A percentile compares a stretch with the other conserved stretches of the same genome.
These are phyloP conservation scores for Phylloscopus collybita DNA, from an alignment of 2,797 vertebrate genomes.

Conservation along the genomic window DNA sequence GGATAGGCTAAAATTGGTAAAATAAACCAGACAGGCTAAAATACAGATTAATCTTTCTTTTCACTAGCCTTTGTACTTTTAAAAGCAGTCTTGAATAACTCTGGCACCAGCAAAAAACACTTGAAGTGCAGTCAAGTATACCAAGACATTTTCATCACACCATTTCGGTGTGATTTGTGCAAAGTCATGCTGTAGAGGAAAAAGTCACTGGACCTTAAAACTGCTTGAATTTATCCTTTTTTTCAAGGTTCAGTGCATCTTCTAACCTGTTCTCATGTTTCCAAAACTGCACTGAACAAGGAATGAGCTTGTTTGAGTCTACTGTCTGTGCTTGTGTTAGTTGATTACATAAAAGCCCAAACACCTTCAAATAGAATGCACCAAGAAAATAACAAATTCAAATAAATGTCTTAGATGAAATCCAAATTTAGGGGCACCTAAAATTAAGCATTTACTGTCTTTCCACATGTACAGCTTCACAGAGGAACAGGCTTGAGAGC, in stretches of 20 bases:
- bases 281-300: neutral
- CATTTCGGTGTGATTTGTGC: neutral
- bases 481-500: neutral
- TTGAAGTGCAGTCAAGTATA: neutral
- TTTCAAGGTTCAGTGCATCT: constrained; percentile 35
- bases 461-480: neutral
- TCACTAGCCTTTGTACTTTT: neutral
- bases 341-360: neutral
- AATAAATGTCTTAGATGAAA: neutral
- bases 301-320: neutral
- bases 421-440: neutral
- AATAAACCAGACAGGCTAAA: neutral
- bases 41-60: neutral
- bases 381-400: neutral
- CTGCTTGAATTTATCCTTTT: constrained; percentile 27
- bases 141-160: neutral
- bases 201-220: constrained; percentile 45
- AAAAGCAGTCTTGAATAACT: neutral
- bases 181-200: constrained; percentile 34
- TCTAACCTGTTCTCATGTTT: constrained; percentile 22
- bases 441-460: neutral
- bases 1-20: neutral
- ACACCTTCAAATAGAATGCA: neutral
- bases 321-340: neutral
- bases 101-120: neutral